Evolutionary conservation across 2,888 invertebrate genomes (phyloP).

Genomic region (Ptycholaimellus sp.): DNA sequence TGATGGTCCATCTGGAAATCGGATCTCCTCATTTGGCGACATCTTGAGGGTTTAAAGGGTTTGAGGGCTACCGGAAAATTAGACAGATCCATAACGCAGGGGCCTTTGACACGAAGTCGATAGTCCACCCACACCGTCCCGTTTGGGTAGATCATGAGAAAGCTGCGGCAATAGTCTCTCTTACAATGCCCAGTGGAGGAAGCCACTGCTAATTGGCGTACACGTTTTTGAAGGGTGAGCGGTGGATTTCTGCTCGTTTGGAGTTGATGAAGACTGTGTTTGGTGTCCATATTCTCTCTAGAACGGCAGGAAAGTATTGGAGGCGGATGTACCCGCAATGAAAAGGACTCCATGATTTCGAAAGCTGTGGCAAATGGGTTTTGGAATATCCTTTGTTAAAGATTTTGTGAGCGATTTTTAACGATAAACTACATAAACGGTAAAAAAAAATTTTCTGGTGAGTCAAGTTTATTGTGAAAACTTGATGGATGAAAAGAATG

Average conservation of each 20-base stretch:
- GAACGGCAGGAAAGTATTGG: no score
- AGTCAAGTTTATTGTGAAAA: no score
- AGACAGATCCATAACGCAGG: conserved; percentile 15
- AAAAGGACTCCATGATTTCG: no score
- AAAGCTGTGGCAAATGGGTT: no score
- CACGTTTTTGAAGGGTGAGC: conserved; percentile 21
- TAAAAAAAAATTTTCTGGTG: no score
- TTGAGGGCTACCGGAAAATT: conserved; percentile 9
- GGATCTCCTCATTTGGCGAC: background rate
- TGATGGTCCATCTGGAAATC: conserved; percentile 21
- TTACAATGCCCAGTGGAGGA: no score
- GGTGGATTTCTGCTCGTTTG: conserved; percentile 18
- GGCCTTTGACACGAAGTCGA: conserved; percentile 16
- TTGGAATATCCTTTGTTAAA: no score
- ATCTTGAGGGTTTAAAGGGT: background rate
- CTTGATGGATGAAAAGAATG: background rate
- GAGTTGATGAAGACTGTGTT: conserved; percentile 21
- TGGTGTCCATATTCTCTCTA: conserved; percentile 22
- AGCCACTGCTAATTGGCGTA: no score
- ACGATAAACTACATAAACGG: no score
- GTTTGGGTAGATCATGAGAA: conserved; percentile 24
- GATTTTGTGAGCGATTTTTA: no score
- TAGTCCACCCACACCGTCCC: conserved; percentile 25
- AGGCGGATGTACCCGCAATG: no score
- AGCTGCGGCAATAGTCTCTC: no score